These are phyloP conservation scores for Selenia dentaria DNA, from an alignment of 2,888 invertebrate genomes.

Conservation along the genomic window DNA sequence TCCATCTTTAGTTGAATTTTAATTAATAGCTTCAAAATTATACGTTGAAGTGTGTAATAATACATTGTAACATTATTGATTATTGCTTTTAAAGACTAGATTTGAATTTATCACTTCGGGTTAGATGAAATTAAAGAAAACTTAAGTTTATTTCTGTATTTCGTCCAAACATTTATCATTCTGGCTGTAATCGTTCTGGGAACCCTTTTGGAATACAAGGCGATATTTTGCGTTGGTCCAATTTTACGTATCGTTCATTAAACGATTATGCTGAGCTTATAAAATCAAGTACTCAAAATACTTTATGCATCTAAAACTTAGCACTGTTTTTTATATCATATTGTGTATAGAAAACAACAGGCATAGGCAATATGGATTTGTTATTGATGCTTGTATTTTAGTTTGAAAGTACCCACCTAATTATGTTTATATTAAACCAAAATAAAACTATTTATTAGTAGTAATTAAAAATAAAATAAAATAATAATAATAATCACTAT, in stretches of 20 bases:
- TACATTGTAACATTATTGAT: slow-evolving; percentile 67
- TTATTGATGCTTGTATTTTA: no score
- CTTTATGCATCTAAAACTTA: no score
- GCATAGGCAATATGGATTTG: no score
- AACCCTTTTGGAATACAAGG: not conserved
- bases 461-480: no score
- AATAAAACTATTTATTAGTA: no score
- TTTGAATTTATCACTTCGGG: slow-evolving; percentile 57
- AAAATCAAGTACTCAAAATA: no score
- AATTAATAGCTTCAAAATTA: slow-evolving; percentile 80
- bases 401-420: no score
- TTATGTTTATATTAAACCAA: no score
- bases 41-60: slow-evolving; percentile 73
- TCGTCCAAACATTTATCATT: slow-evolving; percentile 4
- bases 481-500: no score
- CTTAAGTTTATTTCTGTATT: slow-evolving; percentile 19
- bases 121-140: slow-evolving; percentile 32
- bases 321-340: no score
- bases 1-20: slow-evolving; percentile 80
- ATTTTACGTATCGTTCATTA: not conserved
- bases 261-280: no score
- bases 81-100: slow-evolving; percentile 68
- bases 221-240: not conserved
- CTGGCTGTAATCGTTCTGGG: not conserved
- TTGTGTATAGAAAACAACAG: no score